A percentile compares a stretch with the other conserved stretches of the same genome.
These are phyloP conservation scores for Ophiothrix spiculata DNA, from an alignment of 35 echinoderm and acorn worm species.

Conservation along the genomic window DNA sequence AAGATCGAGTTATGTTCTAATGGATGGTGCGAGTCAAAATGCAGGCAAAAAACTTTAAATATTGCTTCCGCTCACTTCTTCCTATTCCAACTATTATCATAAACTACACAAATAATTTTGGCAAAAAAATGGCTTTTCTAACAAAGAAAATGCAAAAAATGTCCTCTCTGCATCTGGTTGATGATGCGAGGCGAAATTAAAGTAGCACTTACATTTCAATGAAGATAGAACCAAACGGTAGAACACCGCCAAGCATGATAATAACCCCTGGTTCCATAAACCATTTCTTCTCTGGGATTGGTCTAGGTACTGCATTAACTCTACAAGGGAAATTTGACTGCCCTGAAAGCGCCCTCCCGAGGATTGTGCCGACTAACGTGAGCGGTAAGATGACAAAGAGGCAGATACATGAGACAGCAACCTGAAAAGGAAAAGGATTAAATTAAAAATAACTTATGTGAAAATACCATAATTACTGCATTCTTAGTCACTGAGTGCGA, in stretches of 20 bases:
- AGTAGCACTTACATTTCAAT: slow-evolving; percentile 94
- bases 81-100: too few relatives aligned
- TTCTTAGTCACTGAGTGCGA: too few relatives aligned
- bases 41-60: neutral
- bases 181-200: too few relatives aligned
- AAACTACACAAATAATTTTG: too few relatives aligned
- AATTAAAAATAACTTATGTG: neutral
- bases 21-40: neutral
- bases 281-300: slow-evolving; percentile 99
- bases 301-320: slow-evolving; percentile 92
- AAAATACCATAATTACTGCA: too few relatives aligned
- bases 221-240: slow-evolving; percentile 96
- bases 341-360: slow-evolving; percentile 81
- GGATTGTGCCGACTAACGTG: slow-evolving; percentile 77
- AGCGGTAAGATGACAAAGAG: slow-evolving; percentile 92
- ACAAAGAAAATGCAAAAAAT: too few relatives aligned
- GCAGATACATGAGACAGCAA: slow-evolving; percentile 86
- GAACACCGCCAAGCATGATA: slow-evolving; percentile 80
- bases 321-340: slow-evolving; percentile 89
- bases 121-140: too few relatives aligned
- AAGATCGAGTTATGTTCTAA: too few relatives aligned
- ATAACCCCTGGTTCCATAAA: slow-evolving; percentile 95
- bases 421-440: slow-evolving; percentile 39
- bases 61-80: neutral
- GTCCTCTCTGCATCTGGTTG: too few relatives aligned